Conservation (phyloP, 2,797 vertebrate species). For the Mormyrops attenuatus region DNA sequence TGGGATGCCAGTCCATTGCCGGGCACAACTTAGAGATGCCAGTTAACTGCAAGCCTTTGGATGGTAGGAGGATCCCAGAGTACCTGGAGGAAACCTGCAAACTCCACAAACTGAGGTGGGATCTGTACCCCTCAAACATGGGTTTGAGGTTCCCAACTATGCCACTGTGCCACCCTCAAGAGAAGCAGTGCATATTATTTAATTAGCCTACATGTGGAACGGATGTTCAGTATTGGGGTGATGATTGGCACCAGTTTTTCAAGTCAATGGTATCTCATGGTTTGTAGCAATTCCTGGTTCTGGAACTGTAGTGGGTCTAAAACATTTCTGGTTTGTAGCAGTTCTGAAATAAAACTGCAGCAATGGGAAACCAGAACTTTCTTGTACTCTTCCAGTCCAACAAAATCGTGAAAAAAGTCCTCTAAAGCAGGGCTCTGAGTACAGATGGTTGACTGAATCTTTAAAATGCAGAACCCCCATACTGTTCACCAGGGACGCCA, state of each 20-base stretch:
- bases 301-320: not conserved
- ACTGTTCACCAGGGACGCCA: not conserved
- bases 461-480: not conserved
- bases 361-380: not conserved
- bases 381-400: not conserved
- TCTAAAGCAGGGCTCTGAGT: not conserved
- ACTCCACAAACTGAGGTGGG: not conserved
- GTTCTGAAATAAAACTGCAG: not conserved
- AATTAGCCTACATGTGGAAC: not conserved
- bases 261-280: not conserved
- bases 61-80: not conserved
- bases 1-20: not conserved
- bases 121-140: not conserved
- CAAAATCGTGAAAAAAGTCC: not conserved
- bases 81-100: not conserved
- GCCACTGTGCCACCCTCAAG: not conserved
- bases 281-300: not conserved
- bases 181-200: not conserved
- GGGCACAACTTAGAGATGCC: not conserved
- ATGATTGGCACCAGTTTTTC: not conserved
- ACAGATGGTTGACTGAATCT: not conserved
- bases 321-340: not conserved
- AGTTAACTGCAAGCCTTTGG: not conserved
- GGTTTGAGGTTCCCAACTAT: not conserved
- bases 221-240: not conserved